Evolutionary conservation across 2,113 vertebrate genomes (phyloP), one percentile per base, ranked within the genome.

Genomic region (Athene noctua): DNA sequence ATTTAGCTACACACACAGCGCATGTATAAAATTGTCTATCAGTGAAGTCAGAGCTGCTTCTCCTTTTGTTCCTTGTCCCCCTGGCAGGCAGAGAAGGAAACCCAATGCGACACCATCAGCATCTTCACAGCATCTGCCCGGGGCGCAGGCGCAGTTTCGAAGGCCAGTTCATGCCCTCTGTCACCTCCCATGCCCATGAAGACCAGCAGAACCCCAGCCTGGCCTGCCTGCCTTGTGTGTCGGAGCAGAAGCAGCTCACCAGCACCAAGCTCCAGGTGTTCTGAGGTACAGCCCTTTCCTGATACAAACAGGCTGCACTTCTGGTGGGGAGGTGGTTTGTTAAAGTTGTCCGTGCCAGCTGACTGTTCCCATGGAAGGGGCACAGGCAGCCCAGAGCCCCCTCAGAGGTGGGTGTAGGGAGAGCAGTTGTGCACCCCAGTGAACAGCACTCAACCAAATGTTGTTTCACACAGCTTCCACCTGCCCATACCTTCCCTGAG

Each of bases 111-210:
- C 81, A 67, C n/a, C 61, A 67, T 40, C 30, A 47, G 52, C 44
- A 36, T 17, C 40, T 20, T 61, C 38, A 6, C 30, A 38, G 80
- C 55, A 9, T 20, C 42, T 62, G 21, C 20, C 27, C 0, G 2
- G n/a, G 36, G 42, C 1, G 4, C 1, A 1, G 72, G 63, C 1
- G 3, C 80, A n/a, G 67, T 15, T 77, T 13, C 3, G 2, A 52
- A 51, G 58, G 66, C 27, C 49, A 18, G 12, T 12, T 51, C 17
- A 4, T 6, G 32, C 12, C 16, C 49, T n/a, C 32, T 38, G 63
- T 14, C 57, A 38, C 66, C 52, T 40, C 57, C 74, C 46, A 19
- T 0, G 0, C 27, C 49, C 2, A 0, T 1, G 32, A 55, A 22
- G 32, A 52, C 16, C 66, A 9, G 23, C 0, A 0, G 42, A 59